These are phyloP conservation scores for Lamellibrachia satsuma DNA, from an alignment of 2,888 invertebrate species.

Conservation along the genomic window DNA sequence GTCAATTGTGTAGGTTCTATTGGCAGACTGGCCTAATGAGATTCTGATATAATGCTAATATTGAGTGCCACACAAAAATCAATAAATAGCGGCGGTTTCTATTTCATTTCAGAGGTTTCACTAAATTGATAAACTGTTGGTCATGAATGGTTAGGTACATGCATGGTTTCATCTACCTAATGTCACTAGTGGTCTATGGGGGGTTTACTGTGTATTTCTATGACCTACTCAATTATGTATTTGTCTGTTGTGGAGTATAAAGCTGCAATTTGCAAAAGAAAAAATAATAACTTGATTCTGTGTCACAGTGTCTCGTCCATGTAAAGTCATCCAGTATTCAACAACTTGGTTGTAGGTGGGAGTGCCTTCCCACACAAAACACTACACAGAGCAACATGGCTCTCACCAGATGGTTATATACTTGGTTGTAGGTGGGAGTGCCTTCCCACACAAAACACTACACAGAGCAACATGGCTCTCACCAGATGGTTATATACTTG, in stretches of 20 bases:
- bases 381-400: too few relatives aligned
- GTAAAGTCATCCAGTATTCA: too few relatives aligned
- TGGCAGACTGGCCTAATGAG: not conserved
- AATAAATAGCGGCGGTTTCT: not conserved
- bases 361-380: too few relatives aligned
- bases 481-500: too few relatives aligned
- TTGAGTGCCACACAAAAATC: not conserved
- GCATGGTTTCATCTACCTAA: not conserved
- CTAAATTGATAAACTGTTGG: not conserved
- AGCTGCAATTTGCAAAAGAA: not conserved
- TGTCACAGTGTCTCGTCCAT: too few relatives aligned
- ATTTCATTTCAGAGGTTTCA: not conserved
- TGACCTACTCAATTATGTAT: conserved; percentile 17
- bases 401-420: too few relatives aligned
- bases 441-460: too few relatives aligned
- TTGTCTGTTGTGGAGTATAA: not conserved
- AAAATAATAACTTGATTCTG: too few relatives aligned
- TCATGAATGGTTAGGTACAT: not conserved
- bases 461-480: too few relatives aligned
- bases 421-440: too few relatives aligned
- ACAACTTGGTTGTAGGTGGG: too few relatives aligned
- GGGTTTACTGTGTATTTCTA: not conserved
- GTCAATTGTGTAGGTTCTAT: not conserved
- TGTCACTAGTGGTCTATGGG: not conserved
- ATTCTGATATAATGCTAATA: not conserved